Evolutionary conservation across 2,888 invertebrate genomes (phyloP), one percentile per base, ranked within the genome.

Genomic region (Callinectes sapidus): DNA sequence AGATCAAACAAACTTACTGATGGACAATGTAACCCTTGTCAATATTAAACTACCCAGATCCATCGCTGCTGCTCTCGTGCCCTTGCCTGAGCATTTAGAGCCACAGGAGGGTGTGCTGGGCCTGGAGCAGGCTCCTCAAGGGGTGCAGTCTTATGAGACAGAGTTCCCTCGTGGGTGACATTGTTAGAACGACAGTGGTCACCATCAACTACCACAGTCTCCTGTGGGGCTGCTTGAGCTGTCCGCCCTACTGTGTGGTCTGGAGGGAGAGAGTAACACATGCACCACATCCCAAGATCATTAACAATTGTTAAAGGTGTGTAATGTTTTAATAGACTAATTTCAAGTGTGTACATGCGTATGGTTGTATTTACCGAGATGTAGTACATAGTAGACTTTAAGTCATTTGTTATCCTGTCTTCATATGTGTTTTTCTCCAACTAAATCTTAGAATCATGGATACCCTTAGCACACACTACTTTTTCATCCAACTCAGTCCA

Each of bases 1-100:
- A 42, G 66, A 77, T 42, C 48, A 48, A 81, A 92, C 48, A 48
- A 81, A 92, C 89, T 89, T 89, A 92, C 92, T 89, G 81, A 89
- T 85, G 55, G 88, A 89, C 81, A 85, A 54, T 10, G 54, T 91
- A 87, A 92, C 86, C 90, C 92, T 85, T 39, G 32, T 23, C 87
- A 90, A 71, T 16, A 55, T 87, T 92, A 92, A 90, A 92, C 90
- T 87, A 92, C 92, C 92, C 92, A 92, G 66, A 92, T 92, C 92
- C 92, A 92, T 42, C 87, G 92, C 48, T 92, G 92, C 85, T 92
- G 90, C 90, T 90, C 87, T 66, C 77, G 87, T 71, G 92, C 92
- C 28, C 77, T 90, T 48, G 90, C 90, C 77, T 90, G 42, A 90
- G 87, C 66, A 86, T 85, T 87, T 89, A 90, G 87, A 54, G 92